Conservation (phyloP, 2,797 vertebrate genomes). For the Pempheris klunzingeri region DNA sequence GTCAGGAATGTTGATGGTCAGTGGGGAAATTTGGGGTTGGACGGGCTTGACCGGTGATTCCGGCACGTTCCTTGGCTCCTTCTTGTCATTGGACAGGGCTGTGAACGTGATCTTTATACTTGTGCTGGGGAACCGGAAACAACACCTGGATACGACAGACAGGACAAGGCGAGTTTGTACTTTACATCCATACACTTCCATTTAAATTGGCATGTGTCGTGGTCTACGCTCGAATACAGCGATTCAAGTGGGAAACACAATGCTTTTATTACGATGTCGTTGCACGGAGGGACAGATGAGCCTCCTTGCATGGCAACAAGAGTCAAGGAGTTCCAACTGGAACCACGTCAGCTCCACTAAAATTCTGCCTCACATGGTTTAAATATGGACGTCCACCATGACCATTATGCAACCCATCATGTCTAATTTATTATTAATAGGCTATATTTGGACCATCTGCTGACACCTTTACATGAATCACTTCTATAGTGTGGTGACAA, state of each 20-base stretch:
- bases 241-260: neutral
- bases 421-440: constrained; percentile 66
- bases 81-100: constrained; percentile 92
- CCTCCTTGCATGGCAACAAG: constrained; percentile 55
- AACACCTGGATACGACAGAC: constrained; percentile 87
- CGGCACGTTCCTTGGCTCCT: constrained; percentile 92
- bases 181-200: neutral
- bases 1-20: constrained; percentile 99
- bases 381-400: constrained; percentile 70
- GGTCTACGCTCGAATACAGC: neutral
- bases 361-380: constrained; percentile 55
- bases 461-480: constrained; percentile 34
- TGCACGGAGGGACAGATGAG: neutral
- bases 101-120: constrained; percentile 99
- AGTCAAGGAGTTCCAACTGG: constrained; percentile 32
- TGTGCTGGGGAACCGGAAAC: constrained; percentile 98
- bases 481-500: neutral
- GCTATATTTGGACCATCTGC: constrained; percentile 59
- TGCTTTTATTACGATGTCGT: neutral
- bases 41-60: constrained; percentile 94
- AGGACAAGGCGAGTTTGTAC: neutral
- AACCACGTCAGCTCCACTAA: constrained; percentile 18
- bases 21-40: constrained; percentile 95
- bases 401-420: constrained; percentile 60
- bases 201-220: too few species aligned